Percentiles rank a stretch among this genome's conserved stretches.
Evolutionary conservation across 2,797 vertebrate genomes (phyloP).

Genomic region (Bradypodion ventrale): DNA sequence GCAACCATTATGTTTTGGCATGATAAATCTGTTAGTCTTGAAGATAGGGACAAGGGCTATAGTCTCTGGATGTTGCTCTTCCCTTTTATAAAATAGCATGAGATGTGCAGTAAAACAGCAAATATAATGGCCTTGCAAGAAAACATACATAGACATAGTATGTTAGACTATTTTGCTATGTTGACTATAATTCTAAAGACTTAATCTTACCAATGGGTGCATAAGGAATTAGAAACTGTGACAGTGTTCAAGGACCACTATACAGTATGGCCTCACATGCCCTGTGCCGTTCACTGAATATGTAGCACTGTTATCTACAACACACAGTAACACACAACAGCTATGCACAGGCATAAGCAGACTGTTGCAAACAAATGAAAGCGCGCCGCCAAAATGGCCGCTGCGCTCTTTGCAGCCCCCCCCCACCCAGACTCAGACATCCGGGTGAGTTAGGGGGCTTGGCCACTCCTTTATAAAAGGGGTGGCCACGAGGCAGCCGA

Average conservation of each 20-base stretch:
- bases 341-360: neutral
- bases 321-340: no score
- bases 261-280: neutral
- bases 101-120: neutral
- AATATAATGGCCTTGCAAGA: neutral
- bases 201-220: neutral
- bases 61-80: neutral
- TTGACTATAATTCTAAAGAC: neutral
- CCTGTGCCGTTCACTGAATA: neutral
- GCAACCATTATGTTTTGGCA: neutral
- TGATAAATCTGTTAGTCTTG: neutral
- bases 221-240: neutral
- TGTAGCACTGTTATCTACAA: no score
- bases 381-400: no score
- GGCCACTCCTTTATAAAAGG: no score
- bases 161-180: no score
- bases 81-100: neutral
- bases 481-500: no score
- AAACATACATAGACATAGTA: neutral
- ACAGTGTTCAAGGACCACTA: neutral
- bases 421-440: no score
- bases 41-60: neutral
- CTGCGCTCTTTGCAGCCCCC: no score
- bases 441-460: no score
- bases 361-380: neutral